Percentiles rank a stretch among this genome's conserved stretches.
phyloP scores from a whole-genome alignment of 2,113 vertebrate species.

The Oreamnos americanus region DNA sequence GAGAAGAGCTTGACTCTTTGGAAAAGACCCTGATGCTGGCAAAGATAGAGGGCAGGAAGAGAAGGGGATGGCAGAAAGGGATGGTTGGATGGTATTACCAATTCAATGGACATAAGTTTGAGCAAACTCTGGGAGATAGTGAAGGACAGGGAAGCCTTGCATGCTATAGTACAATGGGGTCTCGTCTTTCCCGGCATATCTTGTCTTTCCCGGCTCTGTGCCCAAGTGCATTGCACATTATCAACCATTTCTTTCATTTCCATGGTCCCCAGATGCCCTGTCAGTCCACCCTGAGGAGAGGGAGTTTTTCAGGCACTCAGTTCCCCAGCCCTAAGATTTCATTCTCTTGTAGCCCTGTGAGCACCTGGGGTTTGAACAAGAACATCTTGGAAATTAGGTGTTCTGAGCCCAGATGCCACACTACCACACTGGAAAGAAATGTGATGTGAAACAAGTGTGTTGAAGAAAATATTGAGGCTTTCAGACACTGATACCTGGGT shows the following conservation, averaged over 20 bases:
- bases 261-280: rapidly evolving
- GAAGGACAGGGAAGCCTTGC: not conserved
- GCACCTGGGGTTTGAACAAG: not conserved
- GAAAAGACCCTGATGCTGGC: not conserved
- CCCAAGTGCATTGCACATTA: rapidly evolving
- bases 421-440: not conserved
- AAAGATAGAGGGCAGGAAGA: not conserved
- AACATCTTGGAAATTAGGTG: not conserved
- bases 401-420: not conserved
- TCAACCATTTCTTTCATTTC: not conserved
- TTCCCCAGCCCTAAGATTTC: not conserved
- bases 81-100: not conserved
- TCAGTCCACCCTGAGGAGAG: rapidly evolving
- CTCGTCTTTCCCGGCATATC: rapidly evolving
- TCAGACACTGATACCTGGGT: not conserved
- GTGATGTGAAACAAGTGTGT: rapidly evolving
- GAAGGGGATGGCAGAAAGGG: not conserved
- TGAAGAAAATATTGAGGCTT: not conserved
- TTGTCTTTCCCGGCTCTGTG: rapidly evolving
- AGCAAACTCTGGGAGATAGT: not conserved
- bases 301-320: not conserved
- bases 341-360: not conserved
- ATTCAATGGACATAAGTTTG: not conserved
- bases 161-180: not conserved
- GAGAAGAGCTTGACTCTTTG: not conserved